Base-by-base conservation (phyloP, 2,888 invertebrate species). In the Pterostichus niger region DNA sequence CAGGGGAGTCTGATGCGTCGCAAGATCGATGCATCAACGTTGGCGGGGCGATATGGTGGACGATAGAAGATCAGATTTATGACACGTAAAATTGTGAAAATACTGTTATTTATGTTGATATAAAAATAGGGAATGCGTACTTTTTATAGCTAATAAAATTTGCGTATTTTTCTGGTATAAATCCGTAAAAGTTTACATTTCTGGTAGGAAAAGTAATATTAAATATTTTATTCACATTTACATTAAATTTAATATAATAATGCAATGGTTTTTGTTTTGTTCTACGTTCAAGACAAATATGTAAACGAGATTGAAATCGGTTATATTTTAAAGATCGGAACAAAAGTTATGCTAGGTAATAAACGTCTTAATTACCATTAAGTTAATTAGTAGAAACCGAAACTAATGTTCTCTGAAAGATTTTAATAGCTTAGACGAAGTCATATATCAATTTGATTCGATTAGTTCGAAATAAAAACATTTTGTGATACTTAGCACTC, bases 21-120 rank as follows among this genome's bases (percentile, higher is more conserved):
- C 24, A 17, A 52, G 52, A 76, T 76, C 31, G 13, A 76, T 52
- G 33, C 33, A 54, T n/a, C 15, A 15, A 10, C 31, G 71, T 11
- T 44, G 17, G 1, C 31, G n/a, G 40, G 24, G 15, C 81, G 54
- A 71, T 81, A 71, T 79, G 40, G 52, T 71, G 17, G 59, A 82
- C 75, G 61, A 64, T 75, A 75, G 59, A 61, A 76, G 76, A 75
- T 76, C 75, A 49, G 76, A 82, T 82, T 82, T 82, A 82, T 82
- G 82, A 82, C 61, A 76, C 82, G 82, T 82, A 82, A 82, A 82
- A 82, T 82, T 82, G 82, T 82, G 76, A 82, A 82, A 82, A 76
- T 82, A 82, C 82, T 82, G 82, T 75, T 82, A 82, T 82, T 75
- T 82, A 82, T 75, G 33, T 44, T 35, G 59, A 33, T 82, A 75